phyloP scores from a whole-genome alignment of 1,140 invertebrate genomes.

The Brachionus asplanchnoidis region DNA sequence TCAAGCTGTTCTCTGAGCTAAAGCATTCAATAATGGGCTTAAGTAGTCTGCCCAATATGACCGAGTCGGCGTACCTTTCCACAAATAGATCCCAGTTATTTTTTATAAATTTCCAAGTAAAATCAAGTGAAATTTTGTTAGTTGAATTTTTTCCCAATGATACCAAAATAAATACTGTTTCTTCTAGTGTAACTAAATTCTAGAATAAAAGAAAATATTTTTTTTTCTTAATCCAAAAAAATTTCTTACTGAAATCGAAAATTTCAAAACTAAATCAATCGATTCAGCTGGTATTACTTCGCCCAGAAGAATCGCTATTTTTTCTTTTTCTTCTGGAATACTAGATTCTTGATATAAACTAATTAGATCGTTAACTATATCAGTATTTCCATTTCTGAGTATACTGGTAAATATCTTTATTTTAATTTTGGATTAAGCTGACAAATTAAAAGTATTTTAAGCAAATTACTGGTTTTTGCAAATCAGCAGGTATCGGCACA shows the following conservation, averaged over 20 bases:
- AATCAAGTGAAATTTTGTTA: slow-evolving; percentile 67
- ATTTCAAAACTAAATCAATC: slow-evolving; percentile 73
- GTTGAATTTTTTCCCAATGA: slow-evolving; percentile 65
- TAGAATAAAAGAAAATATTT: slow-evolving; percentile 52
- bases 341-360: slow-evolving; percentile 73
- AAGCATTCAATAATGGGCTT: slow-evolving; percentile 79
- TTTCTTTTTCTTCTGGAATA: slow-evolving; percentile 84
- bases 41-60: slow-evolving; percentile 63
- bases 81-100: slow-evolving; percentile 71
- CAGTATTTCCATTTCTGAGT: not conserved
- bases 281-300: slow-evolving; percentile 64
- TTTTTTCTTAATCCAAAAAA: not conserved
- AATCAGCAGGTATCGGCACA: slow-evolving; percentile 73
- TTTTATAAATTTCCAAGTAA: slow-evolving; percentile 85
- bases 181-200: slow-evolving; percentile 82
- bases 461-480: slow-evolving; percentile 65
- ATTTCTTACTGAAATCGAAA: slow-evolving; percentile 67
- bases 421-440: not conserved
- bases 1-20: slow-evolving; percentile 65
- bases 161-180: slow-evolving; percentile 79
- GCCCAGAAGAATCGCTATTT: slow-evolving; percentile 77
- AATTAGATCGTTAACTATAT: slow-evolving; percentile 6
- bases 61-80: slow-evolving; percentile 71
- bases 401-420: slow-evolving; percentile 62
- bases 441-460: not conserved